Conservation (phyloP, 2,888 invertebrate species). For the Rhagium mordax region DNA sequence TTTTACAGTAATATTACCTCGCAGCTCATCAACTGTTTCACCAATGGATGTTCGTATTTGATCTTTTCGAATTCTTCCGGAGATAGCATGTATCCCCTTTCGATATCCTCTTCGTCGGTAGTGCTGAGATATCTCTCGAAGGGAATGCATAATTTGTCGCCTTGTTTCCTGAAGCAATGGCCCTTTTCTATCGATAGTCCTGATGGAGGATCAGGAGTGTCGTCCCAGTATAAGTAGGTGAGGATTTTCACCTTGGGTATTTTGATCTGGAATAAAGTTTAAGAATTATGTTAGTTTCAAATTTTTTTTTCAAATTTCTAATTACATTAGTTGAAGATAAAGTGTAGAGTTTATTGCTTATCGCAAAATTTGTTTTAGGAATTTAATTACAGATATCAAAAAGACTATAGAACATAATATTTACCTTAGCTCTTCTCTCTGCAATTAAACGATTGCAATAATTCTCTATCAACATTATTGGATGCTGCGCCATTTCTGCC, state of each 20-base stretch:
- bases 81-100: conserved; percentile 74
- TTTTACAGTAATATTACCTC: conserved; percentile 69
- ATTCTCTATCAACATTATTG: conserved; percentile 78
- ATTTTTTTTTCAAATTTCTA: too few species aligned
- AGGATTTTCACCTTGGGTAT: conserved; percentile 66
- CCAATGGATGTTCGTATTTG: conserved; percentile 76
- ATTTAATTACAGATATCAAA: too few species aligned
- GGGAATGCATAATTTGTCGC: conserved; percentile 69
- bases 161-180: conserved; percentile 64
- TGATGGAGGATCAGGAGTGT: conserved; percentile 67
- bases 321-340: too few species aligned
- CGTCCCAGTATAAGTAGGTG: conserved; percentile 66
- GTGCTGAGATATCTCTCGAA: conserved; percentile 49
- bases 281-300: too few species aligned
- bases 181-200: conserved; percentile 70
- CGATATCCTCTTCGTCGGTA: conserved; percentile 67
- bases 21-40: conserved; percentile 74
- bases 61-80: conserved; percentile 75
- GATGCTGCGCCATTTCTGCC: conserved; percentile 77
- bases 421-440: conserved; percentile 72
- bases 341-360: too few species aligned
- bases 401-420: not conserved
- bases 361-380: too few species aligned
- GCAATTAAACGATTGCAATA: conserved; percentile 71
- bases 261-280: conserved; percentile 63